Conservation (phyloP, 2,797 vertebrate genomes). For the Acanthornis magna region DNA sequence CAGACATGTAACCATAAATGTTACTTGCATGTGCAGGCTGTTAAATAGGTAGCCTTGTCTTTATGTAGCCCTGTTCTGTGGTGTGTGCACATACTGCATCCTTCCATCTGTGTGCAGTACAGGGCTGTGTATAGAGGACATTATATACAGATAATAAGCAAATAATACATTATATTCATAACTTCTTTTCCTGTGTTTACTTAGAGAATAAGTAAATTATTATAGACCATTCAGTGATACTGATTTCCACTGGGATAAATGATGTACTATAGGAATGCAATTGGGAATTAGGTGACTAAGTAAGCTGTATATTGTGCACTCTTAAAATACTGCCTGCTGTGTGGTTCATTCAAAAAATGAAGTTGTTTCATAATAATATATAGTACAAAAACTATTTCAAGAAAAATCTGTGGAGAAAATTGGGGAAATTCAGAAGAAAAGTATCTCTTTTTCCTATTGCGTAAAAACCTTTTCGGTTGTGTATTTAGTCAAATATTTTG, state of each 20-base stretch:
- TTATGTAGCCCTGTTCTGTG: not conserved
- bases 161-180: not conserved
- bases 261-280: not conserved
- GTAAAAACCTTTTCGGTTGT: not conserved
- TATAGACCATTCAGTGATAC: not conserved
- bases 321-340: not conserved
- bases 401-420: not conserved
- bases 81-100: not conserved
- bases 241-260: slow-evolving; percentile 9
- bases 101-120: not conserved
- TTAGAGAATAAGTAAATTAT: not conserved
- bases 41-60: not conserved
- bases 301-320: not conserved
- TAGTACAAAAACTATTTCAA: not conserved
- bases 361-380: not conserved
- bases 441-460: not conserved
- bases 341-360: not conserved
- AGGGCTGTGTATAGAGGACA: not conserved
- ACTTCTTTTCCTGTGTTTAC: not conserved
- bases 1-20: not conserved
- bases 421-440: not conserved
- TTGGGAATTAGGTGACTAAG: slow-evolving; percentile 8
- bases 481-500: not conserved
- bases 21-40: not conserved
- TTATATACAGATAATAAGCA: not conserved